Base-by-base conservation (phyloP, 2,797 vertebrate species). In the Propithecus perrieri region DNA sequence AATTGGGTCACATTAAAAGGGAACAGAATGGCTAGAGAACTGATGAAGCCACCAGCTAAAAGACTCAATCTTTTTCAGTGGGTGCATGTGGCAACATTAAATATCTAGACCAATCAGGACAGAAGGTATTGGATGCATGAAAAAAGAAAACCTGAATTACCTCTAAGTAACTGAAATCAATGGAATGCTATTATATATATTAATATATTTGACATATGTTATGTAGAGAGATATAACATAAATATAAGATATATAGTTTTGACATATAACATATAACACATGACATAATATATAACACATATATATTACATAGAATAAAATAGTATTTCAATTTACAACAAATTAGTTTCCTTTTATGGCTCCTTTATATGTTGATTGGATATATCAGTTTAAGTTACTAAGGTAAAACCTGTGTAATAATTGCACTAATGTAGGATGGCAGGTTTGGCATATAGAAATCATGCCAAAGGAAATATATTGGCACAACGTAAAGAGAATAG, bases 51-150 rank as follows among this genome's bases (percentile, higher is more conserved):
- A 48, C 24, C 35, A 35, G 13, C 30, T 86, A 38, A 72, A 90
- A 97, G 20, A 53, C 67, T 59, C 89, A 96, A 63, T 95, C 48
- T 91, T 75, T 48, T 86, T 95, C 57, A 38, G 20, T 1, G 8
- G 3, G 61, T 35, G 28, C 43, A 48, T 9, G 17, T 69, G 72
- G 90, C 3, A 17, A 46, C 22, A 59, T 89, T 9, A 79, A 46
- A 13, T 43, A 35, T 71, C 59, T 76, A 22, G 18, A 80, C 20
- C 4, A 7, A 78, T 26, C 55, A 67, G 46, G 48, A 71, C 3
- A n/a, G 67, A 92, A 92, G 28, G 26, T 43, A 38, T 90, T 89
- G 8, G 61, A 84, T 46, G 9, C 76, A 57, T 95, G 33, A 55
- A 79, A 43, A 79, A 96, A 75, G 18, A 41, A 92, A 76, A n/a